Percentiles rank a stretch among this genome's conserved stretches.
Conservation (phyloP, 2,113 vertebrate species). For the Carassius auratus region DNA sequence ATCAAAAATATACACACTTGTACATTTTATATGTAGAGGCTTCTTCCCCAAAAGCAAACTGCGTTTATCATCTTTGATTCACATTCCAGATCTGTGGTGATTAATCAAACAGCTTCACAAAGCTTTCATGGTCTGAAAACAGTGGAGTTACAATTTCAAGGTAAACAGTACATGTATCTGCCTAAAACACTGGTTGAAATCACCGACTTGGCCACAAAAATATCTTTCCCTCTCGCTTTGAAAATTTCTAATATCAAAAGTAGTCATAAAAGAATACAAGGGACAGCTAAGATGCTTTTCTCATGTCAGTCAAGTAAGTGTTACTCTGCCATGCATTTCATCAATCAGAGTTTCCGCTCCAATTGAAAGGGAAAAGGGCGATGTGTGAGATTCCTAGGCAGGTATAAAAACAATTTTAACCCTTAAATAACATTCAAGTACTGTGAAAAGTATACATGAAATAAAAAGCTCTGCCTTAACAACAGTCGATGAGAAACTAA, state of each 20-base stretch:
- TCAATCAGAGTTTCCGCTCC: slow-evolving; percentile 48
- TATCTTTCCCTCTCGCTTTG: slow-evolving; percentile 57
- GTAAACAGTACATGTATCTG: slow-evolving; percentile 63
- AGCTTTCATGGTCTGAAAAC: slow-evolving; percentile 64
- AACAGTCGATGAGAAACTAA: slow-evolving; percentile 90
- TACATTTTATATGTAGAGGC: slow-evolving; percentile 89
- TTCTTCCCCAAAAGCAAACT: slow-evolving; percentile 77
- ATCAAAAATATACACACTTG: slow-evolving; percentile 88
- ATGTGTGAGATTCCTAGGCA: slow-evolving; percentile 72
- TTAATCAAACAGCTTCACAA: slow-evolving; percentile 68
- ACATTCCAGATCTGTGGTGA: slow-evolving; percentile 93
- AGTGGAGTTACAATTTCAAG: slow-evolving; percentile 61
- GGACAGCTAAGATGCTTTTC: slow-evolving; percentile 4
- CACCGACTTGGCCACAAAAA: slow-evolving; percentile 48
- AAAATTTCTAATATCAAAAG: slow-evolving; percentile 55
- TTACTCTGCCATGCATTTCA: slow-evolving; percentile 56
- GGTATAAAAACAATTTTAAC: slow-evolving; percentile 86
- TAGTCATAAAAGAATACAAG: slow-evolving; percentile 21
- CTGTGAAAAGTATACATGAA: slow-evolving; percentile 75
- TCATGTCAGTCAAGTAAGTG: background rate
- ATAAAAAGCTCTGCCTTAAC: slow-evolving; percentile 74
- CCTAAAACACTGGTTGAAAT: slow-evolving; percentile 17
- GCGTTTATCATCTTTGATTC: slow-evolving; percentile 83
- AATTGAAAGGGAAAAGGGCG: slow-evolving; percentile 1
- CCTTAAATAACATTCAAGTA: slow-evolving; percentile 93